Conservation (phyloP, 2,113 vertebrate genomes). For the Petaurus breviceps region DNA sequence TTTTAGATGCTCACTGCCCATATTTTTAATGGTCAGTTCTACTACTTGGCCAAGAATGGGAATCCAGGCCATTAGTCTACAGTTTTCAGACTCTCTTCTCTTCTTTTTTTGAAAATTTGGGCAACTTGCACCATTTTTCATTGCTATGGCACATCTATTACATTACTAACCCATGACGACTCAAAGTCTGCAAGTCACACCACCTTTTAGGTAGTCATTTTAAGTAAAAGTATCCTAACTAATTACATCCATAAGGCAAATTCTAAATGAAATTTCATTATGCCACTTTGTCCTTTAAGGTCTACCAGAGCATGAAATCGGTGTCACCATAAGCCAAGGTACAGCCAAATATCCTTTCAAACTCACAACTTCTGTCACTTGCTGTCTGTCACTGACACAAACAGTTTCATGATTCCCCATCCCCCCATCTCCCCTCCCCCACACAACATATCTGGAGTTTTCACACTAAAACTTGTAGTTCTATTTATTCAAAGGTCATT, state of each 20-base stretch:
- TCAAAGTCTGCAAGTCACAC: background rate
- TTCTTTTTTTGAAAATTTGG: background rate
- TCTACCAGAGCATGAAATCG: constrained; percentile 57
- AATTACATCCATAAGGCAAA: constrained; percentile 16
- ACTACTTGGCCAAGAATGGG: background rate
- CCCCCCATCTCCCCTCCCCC: background rate
- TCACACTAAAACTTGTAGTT: background rate
- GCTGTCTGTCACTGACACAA: constrained; percentile 30
- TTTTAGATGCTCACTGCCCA: background rate
- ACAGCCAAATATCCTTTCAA: constrained; percentile 36
- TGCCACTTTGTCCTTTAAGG: constrained; percentile 41
- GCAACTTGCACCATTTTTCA: background rate
- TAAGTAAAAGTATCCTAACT: constrained; percentile 16
- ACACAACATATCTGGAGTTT: constrained; percentile 8
- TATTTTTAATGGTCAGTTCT: background rate
- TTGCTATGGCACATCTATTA: background rate
- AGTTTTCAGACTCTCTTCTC: background rate
- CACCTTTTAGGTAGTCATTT: constrained; percentile 32
- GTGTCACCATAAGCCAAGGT: constrained; percentile 36
- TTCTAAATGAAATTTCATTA: constrained; percentile 47
- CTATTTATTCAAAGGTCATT: constrained; percentile 26
- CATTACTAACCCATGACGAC: background rate
- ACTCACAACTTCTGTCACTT: constrained; percentile 33
- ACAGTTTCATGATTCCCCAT: constrained; percentile 13
- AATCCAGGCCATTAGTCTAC: background rate